A percentile compares a stretch with the other conserved stretches of the same genome.
Conservation (phyloP, 2,797 vertebrate species). For the Sebastes kiyomatsui region DNA sequence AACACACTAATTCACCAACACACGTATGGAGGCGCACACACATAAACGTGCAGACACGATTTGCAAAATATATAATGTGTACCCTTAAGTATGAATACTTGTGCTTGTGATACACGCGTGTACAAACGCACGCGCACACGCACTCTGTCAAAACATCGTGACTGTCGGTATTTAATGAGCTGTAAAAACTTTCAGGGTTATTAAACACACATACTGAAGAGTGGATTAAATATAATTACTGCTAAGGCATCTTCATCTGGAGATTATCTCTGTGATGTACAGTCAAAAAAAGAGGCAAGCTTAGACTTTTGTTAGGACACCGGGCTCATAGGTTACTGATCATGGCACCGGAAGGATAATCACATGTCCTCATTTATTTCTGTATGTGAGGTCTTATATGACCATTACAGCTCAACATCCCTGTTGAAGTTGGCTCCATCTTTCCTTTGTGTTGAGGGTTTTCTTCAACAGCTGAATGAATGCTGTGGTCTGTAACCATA, state of each 20-base stretch:
- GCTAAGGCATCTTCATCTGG: slow-evolving; percentile 45
- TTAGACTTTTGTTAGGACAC: slow-evolving; percentile 30
- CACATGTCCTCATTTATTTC: slow-evolving; percentile 25
- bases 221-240: slow-evolving; percentile 65
- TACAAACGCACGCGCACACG: background rate
- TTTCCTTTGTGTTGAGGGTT: background rate
- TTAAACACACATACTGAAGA: slow-evolving; percentile 30
- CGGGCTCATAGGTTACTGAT: slow-evolving; percentile 16
- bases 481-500: background rate
- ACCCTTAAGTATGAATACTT: background rate
- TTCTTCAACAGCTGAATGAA: background rate
- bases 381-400: background rate
- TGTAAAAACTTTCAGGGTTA: slow-evolving; percentile 38
- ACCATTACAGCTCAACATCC: background rate
- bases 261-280: slow-evolving; percentile 64
- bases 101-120: background rate
- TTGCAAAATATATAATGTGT: background rate
- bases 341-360: slow-evolving; percentile 14
- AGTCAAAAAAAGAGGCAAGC: slow-evolving; percentile 25
- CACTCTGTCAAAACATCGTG: slow-evolving; percentile 15
- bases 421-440: background rate
- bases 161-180: slow-evolving; percentile 40
- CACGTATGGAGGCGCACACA: background rate
- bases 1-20: slow-evolving; percentile 38
- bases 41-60: background rate